phyloP scores from a whole-genome alignment of 2,797 vertebrate genomes.

The Cynopterus sphinx region DNA sequence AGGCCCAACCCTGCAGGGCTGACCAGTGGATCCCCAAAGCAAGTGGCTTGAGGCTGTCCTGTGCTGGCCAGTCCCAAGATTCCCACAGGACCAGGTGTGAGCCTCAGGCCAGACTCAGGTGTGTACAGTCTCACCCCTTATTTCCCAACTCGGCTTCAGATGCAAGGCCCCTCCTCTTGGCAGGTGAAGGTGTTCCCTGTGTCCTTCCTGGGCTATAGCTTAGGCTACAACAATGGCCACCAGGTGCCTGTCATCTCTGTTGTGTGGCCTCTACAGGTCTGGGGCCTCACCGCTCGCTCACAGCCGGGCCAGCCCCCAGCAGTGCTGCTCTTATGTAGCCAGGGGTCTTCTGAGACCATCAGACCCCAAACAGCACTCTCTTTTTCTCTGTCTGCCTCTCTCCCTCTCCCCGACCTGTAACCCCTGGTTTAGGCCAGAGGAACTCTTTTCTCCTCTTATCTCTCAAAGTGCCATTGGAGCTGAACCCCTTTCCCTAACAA shows the following conservation, averaged over 20 bases:
- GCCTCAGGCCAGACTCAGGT: not conserved
- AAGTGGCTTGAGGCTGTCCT: not conserved
- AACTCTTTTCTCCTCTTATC: not conserved
- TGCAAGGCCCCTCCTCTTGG: not conserved
- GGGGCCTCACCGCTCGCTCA: not conserved
- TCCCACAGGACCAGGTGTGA: not conserved
- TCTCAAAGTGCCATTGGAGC: not conserved
- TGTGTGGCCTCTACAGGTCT: not conserved
- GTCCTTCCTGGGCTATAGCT: not conserved
- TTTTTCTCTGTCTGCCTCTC: not conserved
- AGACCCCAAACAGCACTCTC: not conserved
- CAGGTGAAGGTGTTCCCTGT: not conserved
- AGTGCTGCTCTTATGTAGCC: not conserved
- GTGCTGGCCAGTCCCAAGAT: not conserved
- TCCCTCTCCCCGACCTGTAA: not conserved
- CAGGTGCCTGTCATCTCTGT: rapidly evolving
- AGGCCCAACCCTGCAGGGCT: not conserved
- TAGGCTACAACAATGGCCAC: not conserved
- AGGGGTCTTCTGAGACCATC: not conserved
- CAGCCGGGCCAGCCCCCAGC: rapidly evolving
- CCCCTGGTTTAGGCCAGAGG: not conserved
- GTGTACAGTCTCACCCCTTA: not conserved
- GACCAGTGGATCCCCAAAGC: not conserved
- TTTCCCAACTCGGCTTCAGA: not conserved
- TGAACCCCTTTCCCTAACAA: no score